Evolutionary conservation across 1,140 invertebrate species (phyloP).

Genomic region (Cheumatopsyche charites): DNA sequence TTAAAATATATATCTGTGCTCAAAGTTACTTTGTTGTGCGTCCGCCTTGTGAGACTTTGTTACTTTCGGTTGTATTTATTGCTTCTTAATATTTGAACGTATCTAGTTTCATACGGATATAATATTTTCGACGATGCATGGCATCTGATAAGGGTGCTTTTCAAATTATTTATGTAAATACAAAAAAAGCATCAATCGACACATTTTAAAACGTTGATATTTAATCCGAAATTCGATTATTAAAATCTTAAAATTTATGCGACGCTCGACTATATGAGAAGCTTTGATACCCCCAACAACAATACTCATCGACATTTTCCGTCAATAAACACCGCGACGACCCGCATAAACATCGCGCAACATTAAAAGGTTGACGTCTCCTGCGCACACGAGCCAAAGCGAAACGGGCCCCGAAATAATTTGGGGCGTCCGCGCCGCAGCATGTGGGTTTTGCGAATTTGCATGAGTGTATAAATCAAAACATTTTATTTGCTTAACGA

Average conservation of each 20-base stretch:
- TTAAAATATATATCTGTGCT: background rate
- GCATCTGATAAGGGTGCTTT: too few species aligned
- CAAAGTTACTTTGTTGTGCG: conserved; percentile 13
- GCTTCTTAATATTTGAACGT: background rate
- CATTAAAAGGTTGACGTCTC: conserved; percentile 1
- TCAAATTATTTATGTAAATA: too few species aligned
- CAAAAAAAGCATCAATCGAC: too few species aligned
- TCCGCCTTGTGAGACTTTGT: background rate
- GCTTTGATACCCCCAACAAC: too few species aligned
- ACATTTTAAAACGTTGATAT: too few species aligned
- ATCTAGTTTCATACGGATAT: background rate
- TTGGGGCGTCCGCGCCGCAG: conserved; percentile 35
- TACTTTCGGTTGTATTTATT: background rate
- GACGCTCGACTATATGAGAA: too few species aligned
- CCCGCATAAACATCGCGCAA: too few species aligned
- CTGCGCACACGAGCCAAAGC: conserved; percentile 9
- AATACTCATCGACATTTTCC: too few species aligned
- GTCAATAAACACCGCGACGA: too few species aligned
- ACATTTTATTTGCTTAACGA: conserved; percentile 48
- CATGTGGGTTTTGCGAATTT: conserved; percentile 49
- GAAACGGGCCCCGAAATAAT: conserved; percentile 32
- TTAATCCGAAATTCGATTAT: too few species aligned
- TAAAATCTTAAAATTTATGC: too few species aligned
- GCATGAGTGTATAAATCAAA: conserved; percentile 49
- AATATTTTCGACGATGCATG: background rate